Conservation (phyloP, 1,140 invertebrate species). For the Trichomalopsis sarcophagae region DNA sequence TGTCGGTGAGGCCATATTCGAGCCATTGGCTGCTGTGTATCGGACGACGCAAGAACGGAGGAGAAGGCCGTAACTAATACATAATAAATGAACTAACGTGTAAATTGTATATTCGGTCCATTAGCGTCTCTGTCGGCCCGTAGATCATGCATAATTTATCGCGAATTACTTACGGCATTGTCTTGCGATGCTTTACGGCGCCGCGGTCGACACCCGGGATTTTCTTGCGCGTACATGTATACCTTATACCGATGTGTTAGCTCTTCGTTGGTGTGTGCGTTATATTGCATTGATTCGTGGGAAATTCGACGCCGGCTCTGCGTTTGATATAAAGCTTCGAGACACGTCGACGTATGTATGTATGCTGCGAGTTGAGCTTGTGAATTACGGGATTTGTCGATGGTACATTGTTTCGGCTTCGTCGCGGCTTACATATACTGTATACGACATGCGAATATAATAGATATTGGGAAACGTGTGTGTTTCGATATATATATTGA, state of each 20-base stretch:
- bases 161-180: constrained; percentile 31
- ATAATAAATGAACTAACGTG: constrained; percentile 37
- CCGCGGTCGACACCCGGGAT: not conserved
- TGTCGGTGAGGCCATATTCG: not conserved
- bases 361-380: too few species aligned
- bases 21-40: not conserved
- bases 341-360: too few species aligned
- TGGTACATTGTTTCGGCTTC: too few species aligned
- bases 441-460: too few species aligned
- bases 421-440: too few species aligned
- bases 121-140: constrained; percentile 19
- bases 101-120: constrained; percentile 26
- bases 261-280: not conserved
- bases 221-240: not conserved
- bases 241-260: not conserved
- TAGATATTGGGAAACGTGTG: too few species aligned
- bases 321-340: too few species aligned
- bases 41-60: not conserved
- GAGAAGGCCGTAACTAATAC: not conserved
- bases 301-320: not conserved
- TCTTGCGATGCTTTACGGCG: constrained; percentile 32
- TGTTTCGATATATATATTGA: too few species aligned
- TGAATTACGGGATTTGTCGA: too few species aligned
- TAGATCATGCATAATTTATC: constrained; percentile 40
- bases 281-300: constrained; percentile 30